These are phyloP conservation scores for Sterrhoptilus dennistouni DNA, from an alignment of 2,113 vertebrate species.

Conservation along the genomic window DNA sequence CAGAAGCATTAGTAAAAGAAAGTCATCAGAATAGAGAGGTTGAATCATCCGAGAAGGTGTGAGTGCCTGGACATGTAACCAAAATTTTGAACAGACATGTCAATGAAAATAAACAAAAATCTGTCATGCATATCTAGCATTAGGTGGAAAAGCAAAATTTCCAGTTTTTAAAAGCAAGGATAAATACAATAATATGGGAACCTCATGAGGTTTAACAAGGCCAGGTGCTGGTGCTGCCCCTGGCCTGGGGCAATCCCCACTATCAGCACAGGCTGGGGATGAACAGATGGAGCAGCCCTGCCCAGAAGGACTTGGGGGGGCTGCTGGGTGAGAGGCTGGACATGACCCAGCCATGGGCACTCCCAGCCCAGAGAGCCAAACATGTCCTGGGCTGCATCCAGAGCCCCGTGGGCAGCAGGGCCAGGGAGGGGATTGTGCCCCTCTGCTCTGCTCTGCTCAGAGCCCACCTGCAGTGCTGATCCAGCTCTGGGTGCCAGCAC, in stretches of 20 bases:
- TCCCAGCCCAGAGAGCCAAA: background rate
- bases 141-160: background rate
- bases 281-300: background rate
- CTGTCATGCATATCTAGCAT: background rate
- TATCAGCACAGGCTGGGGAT: background rate
- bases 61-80: background rate
- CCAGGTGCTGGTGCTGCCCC: background rate
- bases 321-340: background rate
- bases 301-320: background rate
- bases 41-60: background rate
- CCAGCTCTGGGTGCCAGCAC: background rate
- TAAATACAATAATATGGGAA: background rate
- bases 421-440: background rate
- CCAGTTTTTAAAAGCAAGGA: background rate
- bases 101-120: background rate
- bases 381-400: background rate
- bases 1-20: background rate
- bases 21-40: background rate
- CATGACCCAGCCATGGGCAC: background rate
- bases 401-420: background rate
- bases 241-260: accelerated
- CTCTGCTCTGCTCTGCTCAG: background rate
- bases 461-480: background rate
- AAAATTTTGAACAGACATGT: background rate
- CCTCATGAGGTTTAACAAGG: accelerated